Evolutionary conservation across 2,113 vertebrate species (phyloP).

Genomic region (Chrysemys picta): DNA sequence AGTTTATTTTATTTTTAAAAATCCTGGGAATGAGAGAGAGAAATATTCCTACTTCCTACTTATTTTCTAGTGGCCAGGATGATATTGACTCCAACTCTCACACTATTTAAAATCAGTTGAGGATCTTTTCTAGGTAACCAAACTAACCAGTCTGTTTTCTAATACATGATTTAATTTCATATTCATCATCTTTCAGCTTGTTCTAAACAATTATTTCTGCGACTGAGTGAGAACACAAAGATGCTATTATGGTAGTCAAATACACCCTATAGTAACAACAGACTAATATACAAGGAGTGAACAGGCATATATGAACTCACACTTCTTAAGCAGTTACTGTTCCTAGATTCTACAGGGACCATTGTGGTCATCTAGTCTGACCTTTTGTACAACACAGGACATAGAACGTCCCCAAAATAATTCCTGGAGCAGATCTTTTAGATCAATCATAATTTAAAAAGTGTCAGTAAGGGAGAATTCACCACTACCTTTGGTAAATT

Average conservation of each 20-base stretch:
- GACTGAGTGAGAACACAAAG: too few species aligned
- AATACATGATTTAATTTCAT: neutral
- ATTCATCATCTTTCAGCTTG: neutral
- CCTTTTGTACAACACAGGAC: neutral
- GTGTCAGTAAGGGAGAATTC: too few species aligned
- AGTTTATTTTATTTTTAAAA: neutral
- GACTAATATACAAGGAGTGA: neutral
- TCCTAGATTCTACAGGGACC: neutral
- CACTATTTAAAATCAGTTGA: neutral
- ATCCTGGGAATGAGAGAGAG: neutral
- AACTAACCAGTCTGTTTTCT: neutral
- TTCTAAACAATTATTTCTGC: neutral
- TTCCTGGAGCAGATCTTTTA: neutral
- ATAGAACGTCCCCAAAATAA: neutral
- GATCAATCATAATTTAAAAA: neutral
- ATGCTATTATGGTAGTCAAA: neutral
- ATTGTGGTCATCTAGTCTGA: neutral
- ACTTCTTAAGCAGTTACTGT: neutral
- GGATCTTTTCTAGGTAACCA: neutral
- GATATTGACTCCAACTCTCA: neutral
- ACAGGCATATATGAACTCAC: neutral
- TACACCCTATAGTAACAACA: neutral
- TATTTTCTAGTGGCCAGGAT: neutral
- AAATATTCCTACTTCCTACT: neutral
- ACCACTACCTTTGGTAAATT: too few species aligned